A percentile compares a stretch with the other conserved stretches of the same genome.
These are phyloP conservation scores for Sylvietta virens DNA, from an alignment of 2,113 vertebrate genomes.

Conservation along the genomic window DNA sequence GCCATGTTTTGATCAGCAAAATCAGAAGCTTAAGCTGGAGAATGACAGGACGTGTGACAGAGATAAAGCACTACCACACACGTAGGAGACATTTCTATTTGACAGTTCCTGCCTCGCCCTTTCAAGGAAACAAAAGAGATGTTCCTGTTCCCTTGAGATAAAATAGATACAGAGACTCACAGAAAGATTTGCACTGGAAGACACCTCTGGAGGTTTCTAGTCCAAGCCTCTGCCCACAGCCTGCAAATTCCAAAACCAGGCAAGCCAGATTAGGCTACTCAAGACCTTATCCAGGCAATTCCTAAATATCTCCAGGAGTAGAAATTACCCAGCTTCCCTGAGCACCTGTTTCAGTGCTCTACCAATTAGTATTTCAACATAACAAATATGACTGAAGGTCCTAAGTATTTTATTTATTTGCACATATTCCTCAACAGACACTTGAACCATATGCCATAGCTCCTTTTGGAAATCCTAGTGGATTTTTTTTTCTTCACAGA, in stretches of 20 bases:
- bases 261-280: neutral
- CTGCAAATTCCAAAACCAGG: neutral
- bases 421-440: neutral
- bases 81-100: neutral
- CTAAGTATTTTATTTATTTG: neutral
- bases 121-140: neutral
- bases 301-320: neutral
- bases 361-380: neutral
- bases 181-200: neutral
- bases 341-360: neutral
- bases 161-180: neutral
- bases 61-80: neutral
- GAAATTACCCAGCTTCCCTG: neutral
- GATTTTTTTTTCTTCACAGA: neutral
- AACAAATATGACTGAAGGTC: neutral
- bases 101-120: neutral
- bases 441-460: neutral
- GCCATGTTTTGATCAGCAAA: neutral
- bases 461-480: neutral
- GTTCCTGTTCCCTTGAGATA: neutral
- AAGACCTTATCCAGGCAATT: neutral
- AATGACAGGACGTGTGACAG: neutral
- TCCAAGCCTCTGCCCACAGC: neutral
- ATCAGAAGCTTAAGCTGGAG: neutral
- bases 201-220: neutral